phyloP scores from a whole-genome alignment of 2,797 vertebrate genomes.

The Cyprinella venusta region DNA sequence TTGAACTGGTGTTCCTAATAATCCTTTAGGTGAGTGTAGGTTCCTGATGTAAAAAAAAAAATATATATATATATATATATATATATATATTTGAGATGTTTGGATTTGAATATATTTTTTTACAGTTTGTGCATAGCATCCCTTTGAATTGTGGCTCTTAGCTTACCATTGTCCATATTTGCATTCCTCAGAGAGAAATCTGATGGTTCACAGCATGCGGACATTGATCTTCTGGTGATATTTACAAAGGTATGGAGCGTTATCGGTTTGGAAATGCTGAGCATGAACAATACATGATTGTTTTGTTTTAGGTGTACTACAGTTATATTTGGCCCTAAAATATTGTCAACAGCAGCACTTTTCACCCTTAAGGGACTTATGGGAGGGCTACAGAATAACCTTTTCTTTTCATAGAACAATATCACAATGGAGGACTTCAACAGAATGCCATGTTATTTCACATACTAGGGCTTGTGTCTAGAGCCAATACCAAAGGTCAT shows the following conservation, averaged over 20 bases:
- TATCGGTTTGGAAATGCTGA: not conserved
- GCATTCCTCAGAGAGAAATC: conserved; percentile 14
- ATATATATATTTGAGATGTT: no score
- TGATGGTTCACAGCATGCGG: not conserved
- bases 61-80: no score
- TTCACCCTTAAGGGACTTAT: conserved; percentile 44
- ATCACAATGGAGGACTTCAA: conserved; percentile 75
- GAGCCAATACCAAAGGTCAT: conserved; percentile 51
- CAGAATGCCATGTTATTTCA: conserved; percentile 67
- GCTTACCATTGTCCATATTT: not conserved
- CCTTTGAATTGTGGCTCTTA: not conserved
- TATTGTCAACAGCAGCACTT: conserved; percentile 16
- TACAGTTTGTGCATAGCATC: not conserved
- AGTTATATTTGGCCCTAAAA: conserved; percentile 20
- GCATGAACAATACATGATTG: conserved; percentile 6
- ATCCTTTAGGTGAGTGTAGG: no score
- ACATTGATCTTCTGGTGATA: not conserved
- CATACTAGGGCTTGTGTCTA: conserved; percentile 12
- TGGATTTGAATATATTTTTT: no score
- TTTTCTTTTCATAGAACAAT: conserved; percentile 78
- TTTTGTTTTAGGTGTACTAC: conserved; percentile 36
- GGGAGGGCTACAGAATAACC: conserved; percentile 56
- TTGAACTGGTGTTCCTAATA: no score
- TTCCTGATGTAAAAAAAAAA: not conserved
- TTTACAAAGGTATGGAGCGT: not conserved